Base-by-base conservation (phyloP, 2,888 invertebrate species). In the Drosophila neotestacea region DNA sequence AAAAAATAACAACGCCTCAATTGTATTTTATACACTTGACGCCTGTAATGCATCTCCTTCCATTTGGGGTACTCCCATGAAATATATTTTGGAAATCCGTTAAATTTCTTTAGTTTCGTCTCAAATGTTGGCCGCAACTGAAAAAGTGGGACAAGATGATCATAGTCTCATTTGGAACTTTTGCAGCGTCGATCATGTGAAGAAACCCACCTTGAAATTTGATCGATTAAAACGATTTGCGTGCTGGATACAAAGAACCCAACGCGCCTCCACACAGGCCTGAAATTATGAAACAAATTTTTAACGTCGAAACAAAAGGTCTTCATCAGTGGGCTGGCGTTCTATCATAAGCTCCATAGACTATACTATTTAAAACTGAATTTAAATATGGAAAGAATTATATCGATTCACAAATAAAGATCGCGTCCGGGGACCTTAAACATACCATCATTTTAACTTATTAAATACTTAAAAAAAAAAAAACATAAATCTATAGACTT, bases 311-410 rank as follows among this genome's bases (percentile, higher is more conserved):
- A 73, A 58, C 52, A 64, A 60, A 48, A 62, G 65, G 46, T 51
- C 56, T 51, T 60, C 65, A 64, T 63, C 74, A 72, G 74, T 77
- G 71, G 64, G 66, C 73, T 66, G 70, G 56, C 44, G 68, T 73
- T 80, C 83, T 80, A 83, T 81, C 80, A 77, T 73, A 77, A 83
- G 41, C 73, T 82, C 83, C 80, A 41, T 44, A 51, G 70, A 66
- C 66, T 47, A 68, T 28, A 58, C 47, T 65, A 56, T 64, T 54
- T 47, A 13, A 38, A 44, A 36, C 6, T 34, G 27, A 42, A 59
- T 55, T 61, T 70, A 91, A 59, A 44, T 44, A 67, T 67, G 78
- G 90, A 90, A 91, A 90, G 90, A 89, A 89, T 86, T 85, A 62
- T 66, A 71, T 83, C 85, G 90, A 90, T 86, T 81, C 73, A 81